Conservation (phyloP, 2,888 invertebrate species). For the Catonia carolina region DNA sequence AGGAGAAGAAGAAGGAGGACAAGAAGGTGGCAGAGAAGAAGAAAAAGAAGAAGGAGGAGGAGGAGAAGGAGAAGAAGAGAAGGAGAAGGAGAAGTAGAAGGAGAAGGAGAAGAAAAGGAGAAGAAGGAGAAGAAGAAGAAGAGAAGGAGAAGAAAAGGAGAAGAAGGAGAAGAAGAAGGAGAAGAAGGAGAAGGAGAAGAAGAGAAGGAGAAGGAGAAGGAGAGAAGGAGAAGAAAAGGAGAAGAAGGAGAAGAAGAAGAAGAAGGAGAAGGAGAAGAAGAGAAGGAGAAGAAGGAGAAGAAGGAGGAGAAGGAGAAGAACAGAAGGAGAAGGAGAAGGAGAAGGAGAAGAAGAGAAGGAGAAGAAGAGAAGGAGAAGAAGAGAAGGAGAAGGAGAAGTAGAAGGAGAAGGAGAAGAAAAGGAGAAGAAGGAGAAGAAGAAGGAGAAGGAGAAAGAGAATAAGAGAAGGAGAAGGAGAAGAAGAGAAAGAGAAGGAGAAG, state of each 20-base stretch:
- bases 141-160: not conserved
- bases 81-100: not conserved
- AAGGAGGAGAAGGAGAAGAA: too few species aligned
- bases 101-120: not conserved
- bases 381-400: too few species aligned
- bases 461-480: too few species aligned
- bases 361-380: too few species aligned
- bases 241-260: not conserved
- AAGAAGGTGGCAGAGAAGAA: not conserved
- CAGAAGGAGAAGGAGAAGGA: too few species aligned
- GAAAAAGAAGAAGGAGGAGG: not conserved
- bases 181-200: not conserved
- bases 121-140: not conserved
- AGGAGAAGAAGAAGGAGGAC: not conserved
- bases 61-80: not conserved
- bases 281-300: too few species aligned
- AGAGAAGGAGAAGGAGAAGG: not conserved
- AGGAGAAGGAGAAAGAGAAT: too few species aligned
- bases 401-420: too few species aligned
- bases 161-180: not conserved
- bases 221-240: not conserved
- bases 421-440: too few species aligned
- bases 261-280: too few species aligned
- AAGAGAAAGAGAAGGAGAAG: too few species aligned
- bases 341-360: too few species aligned